phyloP scores from a whole-genome alignment of 2,797 vertebrate species.

The Gadopsis bispinosus region DNA sequence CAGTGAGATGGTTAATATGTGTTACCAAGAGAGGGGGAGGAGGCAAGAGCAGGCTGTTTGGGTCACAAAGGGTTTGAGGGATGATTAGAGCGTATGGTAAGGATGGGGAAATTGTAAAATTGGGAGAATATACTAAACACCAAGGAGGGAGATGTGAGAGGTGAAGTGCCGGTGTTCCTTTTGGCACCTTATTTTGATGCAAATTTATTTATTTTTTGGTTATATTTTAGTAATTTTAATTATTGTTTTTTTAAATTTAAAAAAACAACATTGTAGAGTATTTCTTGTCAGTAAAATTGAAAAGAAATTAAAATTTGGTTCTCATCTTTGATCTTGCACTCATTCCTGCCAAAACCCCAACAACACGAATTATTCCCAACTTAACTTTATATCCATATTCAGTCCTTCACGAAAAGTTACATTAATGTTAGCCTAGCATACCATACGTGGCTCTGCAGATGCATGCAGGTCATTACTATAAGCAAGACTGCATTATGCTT shows the following conservation, averaged over 20 bases:
- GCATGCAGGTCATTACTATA: background rate
- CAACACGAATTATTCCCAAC: background rate
- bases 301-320: too few species aligned
- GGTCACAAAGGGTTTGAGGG: conserved; percentile 26
- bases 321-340: background rate
- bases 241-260: background rate
- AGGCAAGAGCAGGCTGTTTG: conserved; percentile 12
- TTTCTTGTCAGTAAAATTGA: too few species aligned
- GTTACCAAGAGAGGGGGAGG: conserved; percentile 17
- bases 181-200: background rate
- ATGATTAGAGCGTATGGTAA: background rate
- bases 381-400: background rate
- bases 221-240: background rate
- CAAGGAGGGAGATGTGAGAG: background rate
- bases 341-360: background rate
- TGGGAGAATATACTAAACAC: background rate
- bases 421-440: background rate
- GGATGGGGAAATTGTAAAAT: background rate
- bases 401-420: background rate
- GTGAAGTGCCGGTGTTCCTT: background rate
- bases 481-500: background rate
- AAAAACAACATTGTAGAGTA: background rate
- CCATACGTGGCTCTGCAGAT: background rate
- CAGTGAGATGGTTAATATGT: conserved; percentile 52
- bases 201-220: background rate